Evolutionary conservation across 1,140 invertebrate genomes (phyloP), one percentile per base, ranked within the genome.

Genomic region (Druon quercuslanigerum): DNA sequence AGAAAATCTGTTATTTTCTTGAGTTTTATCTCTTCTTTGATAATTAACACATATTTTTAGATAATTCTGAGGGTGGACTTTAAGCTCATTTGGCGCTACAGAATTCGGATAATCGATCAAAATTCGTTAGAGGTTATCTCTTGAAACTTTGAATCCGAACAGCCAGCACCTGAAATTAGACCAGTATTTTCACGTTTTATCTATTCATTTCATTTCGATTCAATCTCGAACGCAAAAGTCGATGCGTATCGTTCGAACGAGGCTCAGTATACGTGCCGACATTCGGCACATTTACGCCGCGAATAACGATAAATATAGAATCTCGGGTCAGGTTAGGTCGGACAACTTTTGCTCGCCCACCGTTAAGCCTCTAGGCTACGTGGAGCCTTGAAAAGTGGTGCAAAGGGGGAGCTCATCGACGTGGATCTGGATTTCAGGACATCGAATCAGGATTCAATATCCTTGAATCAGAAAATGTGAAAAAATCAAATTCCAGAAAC

Each of bases 291-390:
- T 78, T 70, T 60, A 79, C 74, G 71, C 46, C 71, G 52, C 71
- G 75, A 73, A 73, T 33, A 77, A 50, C n/a, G 19, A 13, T 46
- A 71, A 78, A 78, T 78, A 77, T 77, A 78, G 72, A 70, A 20
- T 51, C 54, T 66, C 56, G 76, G 40, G 57, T 74, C 33, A 77
- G 76, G 70, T 77, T 77, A 40, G 72, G 51, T 77, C 56, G 14
- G 72, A 57, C 60, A 66, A 66, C 25, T 60, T 66, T 66, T 66
- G 60, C 60, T 46, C 25, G 60, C 60, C 60, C 60, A 66, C 60
- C 60, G 60, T 66, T 66, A 66, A 66, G 60, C 60, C 33, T 33
- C 25, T 66, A 33, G 60, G 60, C 60, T 66, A 33, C 9, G 14
- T n/a, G 33, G 60, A 66, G 60, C 60, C 60, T 66, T 66, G 60